Evolutionary conservation across 2,797 vertebrate species (phyloP).

Genomic region (Brachyalestes nurse): DNA sequence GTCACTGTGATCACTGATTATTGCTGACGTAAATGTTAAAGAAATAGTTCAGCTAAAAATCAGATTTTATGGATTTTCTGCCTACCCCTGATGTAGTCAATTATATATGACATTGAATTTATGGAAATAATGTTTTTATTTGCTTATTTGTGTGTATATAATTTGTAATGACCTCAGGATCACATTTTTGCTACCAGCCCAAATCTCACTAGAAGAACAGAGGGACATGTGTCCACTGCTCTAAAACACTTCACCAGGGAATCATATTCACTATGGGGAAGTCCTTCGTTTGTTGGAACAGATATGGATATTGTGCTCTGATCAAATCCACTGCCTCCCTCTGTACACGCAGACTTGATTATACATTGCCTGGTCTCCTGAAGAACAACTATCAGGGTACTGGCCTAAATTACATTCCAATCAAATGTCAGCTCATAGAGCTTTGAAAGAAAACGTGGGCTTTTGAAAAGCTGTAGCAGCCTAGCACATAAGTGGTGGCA

Average conservation of each 20-base stretch:
- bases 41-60: too few species aligned
- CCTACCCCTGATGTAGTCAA: too few species aligned
- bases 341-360: background rate
- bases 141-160: too few species aligned
- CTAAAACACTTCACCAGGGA: background rate
- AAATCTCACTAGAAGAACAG: too few species aligned
- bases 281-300: background rate
- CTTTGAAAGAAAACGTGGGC: background rate
- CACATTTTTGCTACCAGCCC: too few species aligned
- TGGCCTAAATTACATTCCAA: slow-evolving; percentile 12
- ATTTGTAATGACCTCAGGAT: too few species aligned
- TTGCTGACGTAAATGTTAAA: too few species aligned
- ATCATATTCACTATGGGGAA: slow-evolving; percentile 1
- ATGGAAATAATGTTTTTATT: too few species aligned
- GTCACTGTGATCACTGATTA: too few species aligned
- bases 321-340: background rate
- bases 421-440: slow-evolving; percentile 18
- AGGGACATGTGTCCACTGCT: too few species aligned
- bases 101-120: too few species aligned
- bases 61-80: too few species aligned
- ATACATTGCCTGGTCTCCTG: background rate
- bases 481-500: slow-evolving; percentile 11
- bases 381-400: background rate
- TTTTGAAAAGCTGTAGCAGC: slow-evolving; percentile 1
- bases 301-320: background rate